phyloP scores from a whole-genome alignment of 2,888 invertebrate genomes.

The Germaria angustata region DNA sequence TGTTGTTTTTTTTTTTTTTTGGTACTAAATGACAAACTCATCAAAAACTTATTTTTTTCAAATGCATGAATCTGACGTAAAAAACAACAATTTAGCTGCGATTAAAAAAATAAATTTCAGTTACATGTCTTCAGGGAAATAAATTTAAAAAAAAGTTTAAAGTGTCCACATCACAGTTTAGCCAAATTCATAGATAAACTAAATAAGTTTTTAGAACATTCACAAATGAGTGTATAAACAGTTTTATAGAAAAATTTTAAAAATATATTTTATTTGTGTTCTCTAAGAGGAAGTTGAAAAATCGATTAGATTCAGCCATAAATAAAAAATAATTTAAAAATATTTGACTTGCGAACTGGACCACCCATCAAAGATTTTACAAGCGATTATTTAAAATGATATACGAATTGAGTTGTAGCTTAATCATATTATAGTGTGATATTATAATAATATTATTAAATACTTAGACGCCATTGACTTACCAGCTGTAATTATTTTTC shows the following conservation, averaged over 20 bases:
- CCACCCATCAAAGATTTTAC: too few species aligned
- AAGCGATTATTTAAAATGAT: too few species aligned
- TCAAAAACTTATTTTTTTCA: slow-evolving; percentile 61
- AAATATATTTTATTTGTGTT: neutral
- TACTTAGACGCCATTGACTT: too few species aligned
- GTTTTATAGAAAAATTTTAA: neutral
- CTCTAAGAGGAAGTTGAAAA: neutral
- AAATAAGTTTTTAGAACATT: neutral
- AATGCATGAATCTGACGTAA: slow-evolving; percentile 25
- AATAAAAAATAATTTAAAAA: too few species aligned
- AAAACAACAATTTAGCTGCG: neutral
- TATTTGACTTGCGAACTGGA: too few species aligned
- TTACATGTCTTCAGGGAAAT: neutral
- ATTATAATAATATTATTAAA: too few species aligned
- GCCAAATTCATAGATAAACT: slow-evolving; percentile 45
- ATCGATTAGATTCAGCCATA: too few species aligned
- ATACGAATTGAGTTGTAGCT: too few species aligned
- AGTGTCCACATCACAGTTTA: slow-evolving; percentile 52
- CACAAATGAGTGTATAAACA: neutral
- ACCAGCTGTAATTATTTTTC: too few species aligned
- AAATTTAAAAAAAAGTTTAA: too few species aligned
- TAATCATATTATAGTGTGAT: too few species aligned
- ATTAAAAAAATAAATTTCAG: slow-evolving; percentile 30
- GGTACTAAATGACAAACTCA: slow-evolving; percentile 53
- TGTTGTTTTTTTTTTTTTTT: neutral